Percentiles rank a stretch among this genome's conserved stretches.
phyloP scores from a whole-genome alignment of 2,888 invertebrate genomes.

The Drosophila phalerata region DNA sequence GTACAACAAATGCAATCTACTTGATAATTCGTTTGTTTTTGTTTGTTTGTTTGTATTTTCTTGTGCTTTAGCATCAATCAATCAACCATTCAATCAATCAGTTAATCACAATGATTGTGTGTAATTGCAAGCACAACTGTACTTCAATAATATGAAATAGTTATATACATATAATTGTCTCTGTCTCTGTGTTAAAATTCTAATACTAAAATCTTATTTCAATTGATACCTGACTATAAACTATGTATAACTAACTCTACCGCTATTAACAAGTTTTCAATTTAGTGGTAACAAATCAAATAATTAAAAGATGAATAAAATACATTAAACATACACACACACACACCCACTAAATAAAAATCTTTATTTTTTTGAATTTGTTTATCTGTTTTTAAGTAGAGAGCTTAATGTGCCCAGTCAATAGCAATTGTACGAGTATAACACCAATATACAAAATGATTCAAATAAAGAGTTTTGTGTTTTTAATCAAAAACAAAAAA shows the following conservation, averaged over 20 bases:
- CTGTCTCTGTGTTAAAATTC: conserved; percentile 58
- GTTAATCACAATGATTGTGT: no score
- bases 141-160: conserved; percentile 55
- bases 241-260: conserved; percentile 54
- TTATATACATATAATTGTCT: not conserved
- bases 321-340: conserved; percentile 25
- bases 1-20: conserved; percentile 44
- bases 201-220: conserved; percentile 64
- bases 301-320: conserved; percentile 13
- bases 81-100: not conserved
- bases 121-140: conserved; percentile 42
- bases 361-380: conserved; percentile 35
- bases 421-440: conserved; percentile 62
- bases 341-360: conserved; percentile 29
- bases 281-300: conserved; percentile 44
- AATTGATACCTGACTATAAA: conserved; percentile 78
- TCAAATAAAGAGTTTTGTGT: conserved; percentile 64
- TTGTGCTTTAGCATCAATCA: conserved; percentile 1
- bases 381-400: conserved; percentile 73
- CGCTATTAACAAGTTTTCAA: conserved; percentile 68
- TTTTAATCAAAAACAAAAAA: conserved; percentile 41
- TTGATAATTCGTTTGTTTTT: conserved; percentile 27
- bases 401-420: conserved; percentile 80
- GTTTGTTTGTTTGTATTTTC: not conserved
- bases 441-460: conserved; percentile 75